These are phyloP conservation scores for Antennarius maculatus DNA, from an alignment of 2,797 vertebrate species.

Conservation along the genomic window DNA sequence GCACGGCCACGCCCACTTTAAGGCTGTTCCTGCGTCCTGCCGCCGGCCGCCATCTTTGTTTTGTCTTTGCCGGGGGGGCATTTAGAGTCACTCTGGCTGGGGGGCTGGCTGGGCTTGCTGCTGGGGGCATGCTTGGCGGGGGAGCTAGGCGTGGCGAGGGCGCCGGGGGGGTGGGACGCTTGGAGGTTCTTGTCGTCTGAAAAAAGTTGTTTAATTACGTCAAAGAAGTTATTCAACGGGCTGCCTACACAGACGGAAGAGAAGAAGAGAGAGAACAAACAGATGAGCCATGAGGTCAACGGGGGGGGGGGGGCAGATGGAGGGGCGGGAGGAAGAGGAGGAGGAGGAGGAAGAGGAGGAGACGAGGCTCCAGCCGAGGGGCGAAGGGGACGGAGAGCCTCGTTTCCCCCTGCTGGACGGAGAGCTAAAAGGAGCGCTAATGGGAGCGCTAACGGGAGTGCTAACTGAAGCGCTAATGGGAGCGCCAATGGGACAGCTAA, in stretches of 20 bases:
- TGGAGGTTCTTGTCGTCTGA: constrained; percentile 99
- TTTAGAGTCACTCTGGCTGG: constrained; percentile 90
- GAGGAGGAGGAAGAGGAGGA: constrained; percentile 38
- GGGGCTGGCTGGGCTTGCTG: constrained; percentile 89
- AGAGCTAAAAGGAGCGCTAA: constrained; percentile 38
- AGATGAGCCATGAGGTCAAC: constrained; percentile 82
- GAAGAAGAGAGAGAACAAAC: constrained; percentile 84
- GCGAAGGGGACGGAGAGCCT: constrained; percentile 63
- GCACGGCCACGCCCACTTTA: constrained; percentile 76
- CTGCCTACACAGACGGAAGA: constrained; percentile 95
- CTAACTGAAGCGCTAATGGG: too few species aligned
- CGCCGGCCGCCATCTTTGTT: constrained; percentile 89
- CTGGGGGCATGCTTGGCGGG: constrained; percentile 91
- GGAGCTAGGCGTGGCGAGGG: constrained; percentile 91
- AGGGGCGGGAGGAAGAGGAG: constrained; percentile 57
- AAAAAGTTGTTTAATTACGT: constrained; percentile 99
- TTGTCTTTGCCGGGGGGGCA: constrained; percentile 90
- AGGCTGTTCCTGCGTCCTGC: constrained; percentile 93
- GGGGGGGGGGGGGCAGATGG: constrained; percentile 62
- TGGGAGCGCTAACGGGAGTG: too few species aligned
- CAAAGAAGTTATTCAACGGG: constrained; percentile 99
- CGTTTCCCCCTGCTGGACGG: constrained; percentile 76
- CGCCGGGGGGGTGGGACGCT: constrained; percentile 89
- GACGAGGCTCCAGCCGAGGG: constrained; percentile 43
- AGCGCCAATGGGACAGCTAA: too few species aligned